Percentiles rank a stretch among this genome's conserved stretches.
Evolutionary conservation across 2,797 vertebrate genomes (phyloP).

Genomic region (Amblyraja radiata): DNA sequence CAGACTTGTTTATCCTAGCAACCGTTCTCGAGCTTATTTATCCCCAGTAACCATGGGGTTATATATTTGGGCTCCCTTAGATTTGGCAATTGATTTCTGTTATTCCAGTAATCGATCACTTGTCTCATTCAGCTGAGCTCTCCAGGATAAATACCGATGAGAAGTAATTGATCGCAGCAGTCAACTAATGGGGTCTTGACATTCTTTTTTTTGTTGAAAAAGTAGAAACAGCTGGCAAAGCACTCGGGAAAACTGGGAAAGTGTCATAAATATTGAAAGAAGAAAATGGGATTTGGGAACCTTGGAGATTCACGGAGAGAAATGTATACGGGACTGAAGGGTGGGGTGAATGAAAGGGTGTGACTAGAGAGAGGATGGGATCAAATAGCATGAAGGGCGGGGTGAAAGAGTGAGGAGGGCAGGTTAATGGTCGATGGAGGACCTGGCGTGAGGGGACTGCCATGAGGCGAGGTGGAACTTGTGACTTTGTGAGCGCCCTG

Average conservation of each 20-base stretch:
- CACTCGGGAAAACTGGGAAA: too few species aligned
- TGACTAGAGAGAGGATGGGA: background rate
- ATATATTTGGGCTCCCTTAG: background rate
- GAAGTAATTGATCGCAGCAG: background rate
- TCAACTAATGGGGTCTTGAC: background rate
- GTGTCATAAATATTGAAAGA: background rate
- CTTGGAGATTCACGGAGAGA: background rate
- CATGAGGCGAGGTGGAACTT: too few species aligned
- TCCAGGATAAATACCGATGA: conserved; percentile 15
- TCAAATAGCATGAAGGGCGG: background rate
- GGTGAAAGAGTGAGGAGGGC: too few species aligned
- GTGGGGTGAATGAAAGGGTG: background rate
- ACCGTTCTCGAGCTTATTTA: background rate
- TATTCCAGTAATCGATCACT: background rate
- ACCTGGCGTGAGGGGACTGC: too few species aligned
- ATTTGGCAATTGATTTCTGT: background rate
- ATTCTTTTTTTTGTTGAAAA: background rate
- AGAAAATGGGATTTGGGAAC: background rate
- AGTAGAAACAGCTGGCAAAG: conserved; percentile 5
- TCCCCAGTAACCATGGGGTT: background rate
- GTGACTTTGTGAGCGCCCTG: too few species aligned
- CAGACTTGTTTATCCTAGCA: background rate
- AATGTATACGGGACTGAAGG: background rate
- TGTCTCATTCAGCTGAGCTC: background rate
- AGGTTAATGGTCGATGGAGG: too few species aligned